Evolutionary conservation across 1,140 invertebrate species (phyloP).

Genomic region (Thaumatotibia leucotreta): DNA sequence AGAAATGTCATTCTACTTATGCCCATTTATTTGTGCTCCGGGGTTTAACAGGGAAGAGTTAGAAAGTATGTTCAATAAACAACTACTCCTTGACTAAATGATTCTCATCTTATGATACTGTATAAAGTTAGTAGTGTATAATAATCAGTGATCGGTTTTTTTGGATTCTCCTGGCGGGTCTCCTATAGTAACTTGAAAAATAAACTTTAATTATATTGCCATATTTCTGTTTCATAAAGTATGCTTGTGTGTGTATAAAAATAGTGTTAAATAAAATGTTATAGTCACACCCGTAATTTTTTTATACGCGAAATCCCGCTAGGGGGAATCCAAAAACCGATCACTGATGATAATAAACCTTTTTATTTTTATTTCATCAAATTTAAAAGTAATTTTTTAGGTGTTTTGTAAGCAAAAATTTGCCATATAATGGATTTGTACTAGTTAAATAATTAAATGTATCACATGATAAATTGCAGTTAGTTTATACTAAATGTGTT

Average conservation of each 20-base stretch:
- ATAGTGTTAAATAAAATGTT: not conserved
- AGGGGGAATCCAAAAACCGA: too few relatives aligned
- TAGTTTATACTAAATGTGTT: not conserved
- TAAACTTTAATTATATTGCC: too few relatives aligned
- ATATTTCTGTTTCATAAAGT: too few relatives aligned
- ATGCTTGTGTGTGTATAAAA: too few relatives aligned
- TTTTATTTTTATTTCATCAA: not conserved
- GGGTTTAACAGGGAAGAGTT: constrained; percentile 69
- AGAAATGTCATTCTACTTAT: constrained; percentile 73
- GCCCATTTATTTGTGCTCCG: constrained; percentile 68
- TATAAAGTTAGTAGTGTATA: not conserved
- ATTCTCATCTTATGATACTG: not conserved
- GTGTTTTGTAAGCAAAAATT: not conserved
- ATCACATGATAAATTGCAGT: not conserved
- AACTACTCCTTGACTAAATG: constrained; percentile 67
- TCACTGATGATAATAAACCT: too few relatives aligned
- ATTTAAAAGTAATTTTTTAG: not conserved
- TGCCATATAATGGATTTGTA: constrained; percentile 11
- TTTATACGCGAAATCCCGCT: too few relatives aligned
- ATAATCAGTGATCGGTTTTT: too few relatives aligned
- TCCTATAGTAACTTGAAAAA: too few relatives aligned
- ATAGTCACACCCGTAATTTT: too few relatives aligned
- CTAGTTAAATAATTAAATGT: not conserved
- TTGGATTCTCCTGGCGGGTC: too few relatives aligned
- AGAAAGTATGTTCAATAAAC: constrained; percentile 71